phyloP scores from a whole-genome alignment of 2,888 invertebrate genomes.

The Abrostola triplasia region DNA sequence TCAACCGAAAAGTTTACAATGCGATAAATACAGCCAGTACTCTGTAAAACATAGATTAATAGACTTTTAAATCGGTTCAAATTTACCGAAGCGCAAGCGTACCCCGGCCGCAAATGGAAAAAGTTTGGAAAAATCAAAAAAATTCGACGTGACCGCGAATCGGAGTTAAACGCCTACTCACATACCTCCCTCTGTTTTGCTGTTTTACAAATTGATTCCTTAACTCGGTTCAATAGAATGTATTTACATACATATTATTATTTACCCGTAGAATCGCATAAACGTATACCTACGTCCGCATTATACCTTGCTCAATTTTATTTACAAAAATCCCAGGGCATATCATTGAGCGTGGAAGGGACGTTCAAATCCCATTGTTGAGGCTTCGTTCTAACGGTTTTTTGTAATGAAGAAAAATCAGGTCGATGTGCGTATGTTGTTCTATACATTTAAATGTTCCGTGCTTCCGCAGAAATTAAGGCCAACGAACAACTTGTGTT shows the following conservation, averaged over 20 bases:
- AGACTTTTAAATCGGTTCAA: constrained; percentile 40
- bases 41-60: constrained; percentile 36
- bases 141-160: constrained; percentile 29
- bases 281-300: constrained; percentile 32
- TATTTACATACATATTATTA: constrained; percentile 56
- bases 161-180: constrained; percentile 29
- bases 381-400: constrained; percentile 12
- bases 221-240: constrained; percentile 44
- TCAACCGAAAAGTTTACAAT: not conserved
- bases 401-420: constrained; percentile 30
- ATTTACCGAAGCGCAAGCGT: constrained; percentile 42
- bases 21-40: constrained; percentile 1
- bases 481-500: too few species aligned
- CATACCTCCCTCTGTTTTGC: constrained; percentile 37
- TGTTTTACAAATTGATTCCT: constrained; percentile 54
- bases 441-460: not conserved
- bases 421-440: not conserved
- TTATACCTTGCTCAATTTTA: constrained; percentile 51
- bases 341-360: constrained; percentile 27
- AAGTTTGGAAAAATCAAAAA: constrained; percentile 47
- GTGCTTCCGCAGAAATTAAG: not conserved
- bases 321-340: constrained; percentile 40
- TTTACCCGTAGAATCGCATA: constrained; percentile 43
- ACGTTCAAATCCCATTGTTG: constrained; percentile 32
- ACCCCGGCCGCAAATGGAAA: constrained; percentile 39